phyloP scores from a whole-genome alignment of 2,113 vertebrate genomes.

The Chaetorhynchus papuensis region DNA sequence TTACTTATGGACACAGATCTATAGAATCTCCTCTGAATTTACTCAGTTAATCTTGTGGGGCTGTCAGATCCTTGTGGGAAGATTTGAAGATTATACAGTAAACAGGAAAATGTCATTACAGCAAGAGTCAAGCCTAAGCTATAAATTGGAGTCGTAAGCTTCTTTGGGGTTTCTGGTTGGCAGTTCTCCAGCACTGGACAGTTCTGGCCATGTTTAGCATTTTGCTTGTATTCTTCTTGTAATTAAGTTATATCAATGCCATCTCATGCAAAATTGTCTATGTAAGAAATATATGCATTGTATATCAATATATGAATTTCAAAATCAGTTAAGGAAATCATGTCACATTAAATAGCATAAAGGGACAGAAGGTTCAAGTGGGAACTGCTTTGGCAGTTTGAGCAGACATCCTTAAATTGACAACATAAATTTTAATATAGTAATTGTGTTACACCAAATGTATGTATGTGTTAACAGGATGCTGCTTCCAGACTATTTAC shows the following conservation, averaged over 20 bases:
- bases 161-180: background rate
- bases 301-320: background rate
- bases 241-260: constrained; percentile 13
- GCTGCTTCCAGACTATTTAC: background rate
- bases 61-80: background rate
- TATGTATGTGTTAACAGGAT: constrained; percentile 6
- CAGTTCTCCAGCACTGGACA: background rate
- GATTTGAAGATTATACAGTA: background rate
- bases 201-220: background rate
- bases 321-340: background rate
- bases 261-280: background rate
- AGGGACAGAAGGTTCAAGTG: constrained; percentile 36
- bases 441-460: constrained; percentile 23
- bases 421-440: constrained; percentile 51
- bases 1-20: background rate
- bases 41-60: background rate
- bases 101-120: background rate
- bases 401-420: constrained; percentile 38
- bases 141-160: background rate
- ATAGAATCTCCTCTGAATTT: background rate
- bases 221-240: background rate
- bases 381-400: constrained; percentile 17
- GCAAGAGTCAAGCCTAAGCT: background rate
- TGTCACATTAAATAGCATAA: constrained; percentile 4
- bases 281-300: background rate